phyloP scores from a whole-genome alignment of 2,113 vertebrate species.

The Argyrosomus japonicus region DNA sequence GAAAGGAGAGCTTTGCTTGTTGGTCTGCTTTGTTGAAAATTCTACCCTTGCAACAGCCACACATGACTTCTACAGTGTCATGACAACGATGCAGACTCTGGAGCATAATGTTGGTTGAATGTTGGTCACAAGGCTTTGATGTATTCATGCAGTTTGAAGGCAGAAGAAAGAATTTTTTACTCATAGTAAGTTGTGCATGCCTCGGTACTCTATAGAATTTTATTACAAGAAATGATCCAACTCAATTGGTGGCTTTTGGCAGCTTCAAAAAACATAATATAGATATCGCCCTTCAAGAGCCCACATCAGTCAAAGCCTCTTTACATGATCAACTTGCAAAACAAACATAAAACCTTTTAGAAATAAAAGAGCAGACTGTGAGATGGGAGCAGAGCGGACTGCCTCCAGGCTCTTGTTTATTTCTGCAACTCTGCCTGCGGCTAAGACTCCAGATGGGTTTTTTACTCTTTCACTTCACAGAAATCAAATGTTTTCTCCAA shows the following conservation, averaged over 20 bases:
- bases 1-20: not conserved
- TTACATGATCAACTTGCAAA: slow-evolving; percentile 43
- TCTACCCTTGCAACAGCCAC: not conserved
- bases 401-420: slow-evolving; percentile 77
- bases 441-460: slow-evolving; percentile 71
- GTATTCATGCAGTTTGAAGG: not conserved
- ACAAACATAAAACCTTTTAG: slow-evolving; percentile 54
- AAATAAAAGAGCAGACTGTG: slow-evolving; percentile 55
- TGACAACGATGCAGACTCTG: not conserved
- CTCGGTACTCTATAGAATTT: not conserved
- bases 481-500: slow-evolving; percentile 62
- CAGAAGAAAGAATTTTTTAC: not conserved
- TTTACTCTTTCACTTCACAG: slow-evolving; percentile 56
- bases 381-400: slow-evolving; percentile 53
- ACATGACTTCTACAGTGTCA: not conserved
- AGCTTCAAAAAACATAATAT: slow-evolving; percentile 1
- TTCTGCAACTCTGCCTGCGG: slow-evolving; percentile 73
- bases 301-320: slow-evolving; percentile 15
- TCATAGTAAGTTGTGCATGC: not conserved
- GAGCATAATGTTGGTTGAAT: not conserved
- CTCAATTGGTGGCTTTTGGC: slow-evolving; percentile 2
- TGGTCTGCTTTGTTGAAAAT: not conserved
- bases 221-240: not conserved
- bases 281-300: not conserved
- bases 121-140: not conserved